Evolutionary conservation across 2,888 invertebrate species (phyloP).

Genomic region (Pecten maximus): DNA sequence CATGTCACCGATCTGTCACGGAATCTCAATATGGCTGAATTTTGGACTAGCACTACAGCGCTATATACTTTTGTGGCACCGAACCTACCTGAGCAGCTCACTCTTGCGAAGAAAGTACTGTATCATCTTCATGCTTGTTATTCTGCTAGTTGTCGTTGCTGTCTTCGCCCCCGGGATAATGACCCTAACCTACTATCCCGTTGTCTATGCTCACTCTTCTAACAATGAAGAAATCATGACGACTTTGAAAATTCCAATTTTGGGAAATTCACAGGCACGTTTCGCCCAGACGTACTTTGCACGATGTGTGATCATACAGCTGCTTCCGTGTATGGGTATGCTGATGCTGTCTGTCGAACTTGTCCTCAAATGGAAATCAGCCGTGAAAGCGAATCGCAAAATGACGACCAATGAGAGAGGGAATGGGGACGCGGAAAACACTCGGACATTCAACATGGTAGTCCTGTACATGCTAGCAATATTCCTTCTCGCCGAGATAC

Average conservation of each 20-base stretch:
- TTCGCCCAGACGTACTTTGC: not conserved
- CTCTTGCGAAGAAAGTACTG: not conserved
- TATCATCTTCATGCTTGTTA: not conserved
- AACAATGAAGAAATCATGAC: not conserved
- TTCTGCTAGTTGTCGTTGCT: not conserved
- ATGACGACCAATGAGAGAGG: not conserved
- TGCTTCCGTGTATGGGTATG: not conserved
- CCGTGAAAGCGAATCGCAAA: not conserved
- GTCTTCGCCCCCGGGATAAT: not conserved
- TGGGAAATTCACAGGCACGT: not conserved
- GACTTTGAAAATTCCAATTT: not conserved
- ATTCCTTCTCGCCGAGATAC: not conserved
- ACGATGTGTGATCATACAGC: not conserved
- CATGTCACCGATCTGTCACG: not conserved
- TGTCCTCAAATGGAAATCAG: not conserved
- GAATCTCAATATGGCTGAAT: not conserved
- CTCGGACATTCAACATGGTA: not conserved
- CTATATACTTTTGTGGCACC: not conserved
- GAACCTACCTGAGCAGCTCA: not conserved
- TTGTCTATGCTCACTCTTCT: not conserved
- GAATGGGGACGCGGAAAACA: not conserved
- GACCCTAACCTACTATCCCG: not conserved
- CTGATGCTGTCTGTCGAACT: not conserved
- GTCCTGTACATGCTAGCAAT: not conserved
- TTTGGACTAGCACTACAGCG: constrained; percentile 4